Conservation (phyloP, 2,888 invertebrate genomes). For the Theretra japonica region DNA sequence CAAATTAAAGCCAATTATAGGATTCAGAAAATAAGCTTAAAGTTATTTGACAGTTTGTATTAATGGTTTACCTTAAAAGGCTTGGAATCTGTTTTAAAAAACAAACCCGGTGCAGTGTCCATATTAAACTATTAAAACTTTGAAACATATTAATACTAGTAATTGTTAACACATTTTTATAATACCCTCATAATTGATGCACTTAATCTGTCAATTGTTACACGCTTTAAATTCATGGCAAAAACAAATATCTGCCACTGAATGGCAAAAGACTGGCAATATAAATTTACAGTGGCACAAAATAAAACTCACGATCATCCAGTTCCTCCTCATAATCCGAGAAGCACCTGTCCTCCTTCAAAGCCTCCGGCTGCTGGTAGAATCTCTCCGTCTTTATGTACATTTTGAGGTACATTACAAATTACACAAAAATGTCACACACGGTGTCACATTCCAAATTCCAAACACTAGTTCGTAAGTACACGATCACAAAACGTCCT, state of each 20-base stretch:
- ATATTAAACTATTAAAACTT: too few species aligned
- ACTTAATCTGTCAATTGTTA: slow-evolving; percentile 1
- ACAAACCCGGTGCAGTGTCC: too few species aligned
- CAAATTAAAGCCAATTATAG: neutral
- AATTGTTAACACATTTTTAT: neutral
- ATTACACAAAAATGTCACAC: slow-evolving; percentile 34
- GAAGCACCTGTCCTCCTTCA: slow-evolving; percentile 71
- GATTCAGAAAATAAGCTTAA: neutral
- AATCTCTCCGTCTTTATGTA: slow-evolving; percentile 79
- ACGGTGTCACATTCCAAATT: neutral
- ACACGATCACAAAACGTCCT: slow-evolving; percentile 8
- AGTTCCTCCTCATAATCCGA: slow-evolving; percentile 76
- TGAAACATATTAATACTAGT: neutral
- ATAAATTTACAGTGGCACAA: slow-evolving; percentile 1
- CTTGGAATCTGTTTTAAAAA: too few species aligned
- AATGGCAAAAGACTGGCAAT: neutral
- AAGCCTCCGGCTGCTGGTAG: slow-evolving; percentile 71
- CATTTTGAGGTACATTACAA: slow-evolving; percentile 78
- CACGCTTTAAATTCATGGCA: neutral
- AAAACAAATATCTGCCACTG: neutral
- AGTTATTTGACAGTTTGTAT: neutral
- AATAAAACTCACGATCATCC: slow-evolving; percentile 69
- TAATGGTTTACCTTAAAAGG: neutral
- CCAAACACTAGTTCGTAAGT: neutral
- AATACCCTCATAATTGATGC: slow-evolving; percentile 1